phyloP scores from a whole-genome alignment of 1,140 invertebrate species.

The Drosophila sucinea region DNA sequence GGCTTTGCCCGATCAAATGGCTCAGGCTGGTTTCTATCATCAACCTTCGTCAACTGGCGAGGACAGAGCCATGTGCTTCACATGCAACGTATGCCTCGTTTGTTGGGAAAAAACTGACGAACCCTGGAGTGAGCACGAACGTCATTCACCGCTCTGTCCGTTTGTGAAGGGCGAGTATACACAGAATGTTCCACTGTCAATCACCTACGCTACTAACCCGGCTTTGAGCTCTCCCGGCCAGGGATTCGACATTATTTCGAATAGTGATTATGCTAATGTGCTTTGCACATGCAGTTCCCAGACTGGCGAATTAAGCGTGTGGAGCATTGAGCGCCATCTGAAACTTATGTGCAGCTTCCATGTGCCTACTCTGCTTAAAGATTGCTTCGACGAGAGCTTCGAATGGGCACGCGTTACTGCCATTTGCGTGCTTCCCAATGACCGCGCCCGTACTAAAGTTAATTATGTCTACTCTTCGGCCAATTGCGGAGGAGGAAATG shows the following conservation, averaged over 20 bases:
- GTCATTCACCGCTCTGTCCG: constrained; percentile 95
- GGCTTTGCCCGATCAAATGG: constrained; percentile 97
- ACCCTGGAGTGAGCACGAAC: constrained; percentile 97
- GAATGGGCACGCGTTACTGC: constrained; percentile 75
- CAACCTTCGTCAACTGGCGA: constrained; percentile 94
- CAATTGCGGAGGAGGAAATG: constrained; percentile 43
- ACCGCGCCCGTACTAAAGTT: constrained; percentile 70
- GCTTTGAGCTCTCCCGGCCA: constrained; percentile 85
- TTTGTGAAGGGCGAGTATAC: constrained; percentile 97
- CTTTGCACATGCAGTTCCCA: constrained; percentile 87
- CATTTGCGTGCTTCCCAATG: constrained; percentile 78
- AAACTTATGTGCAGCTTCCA: constrained; percentile 83
- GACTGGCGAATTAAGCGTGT: constrained; percentile 85
- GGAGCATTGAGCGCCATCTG: constrained; percentile 90
- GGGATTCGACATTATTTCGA: constrained; percentile 85
- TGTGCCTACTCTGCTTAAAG: constrained; percentile 70
- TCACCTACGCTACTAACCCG: constrained; percentile 94
- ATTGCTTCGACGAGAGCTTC: constrained; percentile 72
- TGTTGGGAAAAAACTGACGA: constrained; percentile 98
- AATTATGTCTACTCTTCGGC: constrained; percentile 66
- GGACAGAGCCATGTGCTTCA: constrained; percentile 97
- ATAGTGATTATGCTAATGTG: constrained; percentile 87
- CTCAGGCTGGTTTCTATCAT: constrained; percentile 97
- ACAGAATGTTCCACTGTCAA: constrained; percentile 96
- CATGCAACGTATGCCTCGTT: constrained; percentile 95